phyloP scores from a whole-genome alignment of 2,797 vertebrate species.

The Mus spretus region DNA sequence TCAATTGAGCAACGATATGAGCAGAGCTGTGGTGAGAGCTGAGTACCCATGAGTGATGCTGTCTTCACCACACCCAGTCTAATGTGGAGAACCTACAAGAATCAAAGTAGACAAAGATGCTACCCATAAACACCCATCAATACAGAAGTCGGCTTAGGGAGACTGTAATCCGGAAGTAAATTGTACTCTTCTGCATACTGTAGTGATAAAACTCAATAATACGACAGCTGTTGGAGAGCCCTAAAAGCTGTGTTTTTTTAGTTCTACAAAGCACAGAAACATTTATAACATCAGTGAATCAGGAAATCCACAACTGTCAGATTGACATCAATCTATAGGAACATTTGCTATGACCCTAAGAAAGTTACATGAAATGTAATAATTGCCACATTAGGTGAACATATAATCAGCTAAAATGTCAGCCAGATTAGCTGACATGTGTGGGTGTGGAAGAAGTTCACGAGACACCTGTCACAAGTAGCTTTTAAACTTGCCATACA shows the following conservation, averaged over 20 bases:
- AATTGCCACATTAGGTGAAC: not conserved
- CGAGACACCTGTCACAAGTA: not conserved
- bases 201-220: not conserved
- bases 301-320: not conserved
- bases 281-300: not conserved
- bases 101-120: accelerated
- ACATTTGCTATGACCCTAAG: not conserved
- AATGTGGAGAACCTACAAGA: not conserved
- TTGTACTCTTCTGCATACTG: not conserved
- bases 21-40: not conserved
- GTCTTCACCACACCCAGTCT: not conserved
- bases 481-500: not conserved
- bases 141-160: not conserved
- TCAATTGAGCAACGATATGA: not conserved
- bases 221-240: not conserved
- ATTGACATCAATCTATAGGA: not conserved
- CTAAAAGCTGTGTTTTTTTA: not conserved
- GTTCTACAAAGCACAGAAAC: not conserved
- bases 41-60: not conserved
- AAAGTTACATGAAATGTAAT: not conserved
- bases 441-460: no score
- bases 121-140: not conserved
- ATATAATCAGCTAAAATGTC: not conserved
- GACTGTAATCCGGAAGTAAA: not conserved
- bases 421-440: not conserved